Conservation (phyloP, 2,888 invertebrate species). For the Falcaria lacertinaria region DNA sequence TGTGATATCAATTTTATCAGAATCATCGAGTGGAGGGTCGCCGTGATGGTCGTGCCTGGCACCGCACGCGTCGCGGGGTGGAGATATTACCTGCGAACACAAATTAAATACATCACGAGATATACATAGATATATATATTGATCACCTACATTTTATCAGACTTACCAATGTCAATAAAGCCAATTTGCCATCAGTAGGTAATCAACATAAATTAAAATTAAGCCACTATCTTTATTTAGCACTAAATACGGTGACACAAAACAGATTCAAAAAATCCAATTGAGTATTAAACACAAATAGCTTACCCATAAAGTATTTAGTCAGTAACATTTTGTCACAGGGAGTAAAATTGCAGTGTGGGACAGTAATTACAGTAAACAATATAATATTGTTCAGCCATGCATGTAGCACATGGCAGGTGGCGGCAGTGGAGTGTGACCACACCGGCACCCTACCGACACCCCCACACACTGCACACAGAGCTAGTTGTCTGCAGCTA, state of each 20-base stretch:
- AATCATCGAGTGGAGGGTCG: slow-evolving; percentile 47
- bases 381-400: slow-evolving; percentile 46
- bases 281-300: neutral
- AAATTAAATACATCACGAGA: neutral
- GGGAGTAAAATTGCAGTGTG: slow-evolving; percentile 4
- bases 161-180: too few species aligned
- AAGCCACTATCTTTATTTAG: too few species aligned
- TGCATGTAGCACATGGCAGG: slow-evolving; percentile 62
- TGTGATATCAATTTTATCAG: slow-evolving; percentile 60
- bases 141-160: too few species aligned
- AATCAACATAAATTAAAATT: too few species aligned
- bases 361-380: slow-evolving; percentile 10
- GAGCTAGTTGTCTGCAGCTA: slow-evolving; percentile 39
- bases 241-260: too few species aligned
- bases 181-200: too few species aligned
- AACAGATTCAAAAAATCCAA: neutral
- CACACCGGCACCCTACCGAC: slow-evolving; percentile 65
- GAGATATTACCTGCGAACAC: slow-evolving; percentile 32
- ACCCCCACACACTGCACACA: slow-evolving; percentile 37
- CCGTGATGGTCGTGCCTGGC: slow-evolving; percentile 52
- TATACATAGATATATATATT: too few species aligned
- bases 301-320: neutral
- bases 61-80: slow-evolving; percentile 44
- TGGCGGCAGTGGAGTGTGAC: slow-evolving; percentile 60
- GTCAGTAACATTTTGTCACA: neutral